These are phyloP conservation scores for Stichodactyla helianthus DNA, from an alignment of 64 coral and sea anemone genomes.

Conservation along the genomic window DNA sequence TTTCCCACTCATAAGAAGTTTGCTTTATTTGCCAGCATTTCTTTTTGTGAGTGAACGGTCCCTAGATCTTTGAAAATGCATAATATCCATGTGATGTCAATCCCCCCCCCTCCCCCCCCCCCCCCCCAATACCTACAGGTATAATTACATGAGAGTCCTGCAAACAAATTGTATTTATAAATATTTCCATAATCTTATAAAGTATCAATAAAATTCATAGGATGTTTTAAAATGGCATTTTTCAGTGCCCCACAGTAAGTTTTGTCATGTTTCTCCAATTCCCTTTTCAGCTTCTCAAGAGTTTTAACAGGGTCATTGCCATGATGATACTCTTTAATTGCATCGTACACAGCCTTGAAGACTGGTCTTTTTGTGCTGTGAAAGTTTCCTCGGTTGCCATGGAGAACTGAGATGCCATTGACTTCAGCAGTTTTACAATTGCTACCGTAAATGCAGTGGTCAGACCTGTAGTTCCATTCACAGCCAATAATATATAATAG, in stretches of 20 bases:
- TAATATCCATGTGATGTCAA: no score
- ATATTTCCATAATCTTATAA: neutral
- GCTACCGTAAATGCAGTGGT: conserved; percentile 92
- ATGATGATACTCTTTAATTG: conserved; percentile 49
- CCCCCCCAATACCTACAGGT: neutral
- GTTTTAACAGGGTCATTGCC: conserved; percentile 20
- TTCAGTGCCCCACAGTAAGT: conserved; percentile 56
- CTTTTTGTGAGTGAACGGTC: no score
- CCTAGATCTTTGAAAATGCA: no score
- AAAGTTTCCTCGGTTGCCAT: conserved; percentile 85
- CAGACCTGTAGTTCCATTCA: conserved; percentile 94
- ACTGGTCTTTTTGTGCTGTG: conserved; percentile 59
- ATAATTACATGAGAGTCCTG: neutral
- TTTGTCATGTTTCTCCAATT: conserved; percentile 25
- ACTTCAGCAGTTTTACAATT: conserved; percentile 71
- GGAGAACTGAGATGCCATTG: conserved; percentile 91
- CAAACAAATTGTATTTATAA: neutral
- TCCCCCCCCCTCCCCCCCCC: no score
- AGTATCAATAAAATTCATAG: neutral
- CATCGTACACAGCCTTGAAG: conserved; percentile 72
- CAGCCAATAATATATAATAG: conserved; percentile 69
- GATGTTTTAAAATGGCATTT: conserved; percentile 51
- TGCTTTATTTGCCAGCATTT: no score
- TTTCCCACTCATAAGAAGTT: no score
- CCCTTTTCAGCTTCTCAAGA: conserved; percentile 22